A percentile compares a stretch with the other conserved stretches of the same genome.
Evolutionary conservation across 2,113 vertebrate genomes (phyloP).

Genomic region (Haliaeetus leucogaster): DNA sequence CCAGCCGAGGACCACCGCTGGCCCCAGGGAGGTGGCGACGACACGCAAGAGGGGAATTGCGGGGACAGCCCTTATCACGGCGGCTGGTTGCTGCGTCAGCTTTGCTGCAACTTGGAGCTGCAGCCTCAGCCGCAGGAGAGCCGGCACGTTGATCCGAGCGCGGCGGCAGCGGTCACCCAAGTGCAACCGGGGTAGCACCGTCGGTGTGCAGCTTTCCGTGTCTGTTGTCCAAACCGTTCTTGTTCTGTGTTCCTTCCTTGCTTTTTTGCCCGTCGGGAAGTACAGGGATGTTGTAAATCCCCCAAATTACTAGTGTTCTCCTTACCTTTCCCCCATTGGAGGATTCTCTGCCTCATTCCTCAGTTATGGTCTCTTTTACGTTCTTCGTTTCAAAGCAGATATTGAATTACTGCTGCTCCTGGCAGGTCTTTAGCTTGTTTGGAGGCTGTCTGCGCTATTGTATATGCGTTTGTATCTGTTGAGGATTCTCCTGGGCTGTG

Average conservation of each 20-base stretch:
- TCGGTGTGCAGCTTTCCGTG: background rate
- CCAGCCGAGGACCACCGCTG: rapidly evolving
- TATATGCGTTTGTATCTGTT: background rate
- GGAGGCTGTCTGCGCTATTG: background rate
- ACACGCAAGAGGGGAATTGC: rapidly evolving
- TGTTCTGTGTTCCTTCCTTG: background rate
- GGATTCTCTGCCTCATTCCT: background rate
- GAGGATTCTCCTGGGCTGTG: background rate
- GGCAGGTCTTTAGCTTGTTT: background rate
- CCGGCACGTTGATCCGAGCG: rapidly evolving
- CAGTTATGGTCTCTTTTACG: background rate
- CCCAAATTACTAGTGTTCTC: background rate
- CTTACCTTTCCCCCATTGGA: background rate
- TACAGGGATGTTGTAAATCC: background rate
- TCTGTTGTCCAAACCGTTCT: background rate
- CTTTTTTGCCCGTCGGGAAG: background rate
- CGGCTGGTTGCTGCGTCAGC: background rate
- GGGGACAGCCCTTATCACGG: background rate
- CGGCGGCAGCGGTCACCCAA: background rate
- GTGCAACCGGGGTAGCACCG: background rate
- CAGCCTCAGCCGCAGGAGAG: background rate
- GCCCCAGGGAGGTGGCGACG: no score
- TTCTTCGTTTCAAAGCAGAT: background rate
- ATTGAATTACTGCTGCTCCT: background rate
- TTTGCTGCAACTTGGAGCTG: background rate